A percentile compares a stretch with the other conserved stretches of the same genome.
Conservation (phyloP, 2,797 vertebrate genomes). For the Catamblyrhynchus diadema region DNA sequence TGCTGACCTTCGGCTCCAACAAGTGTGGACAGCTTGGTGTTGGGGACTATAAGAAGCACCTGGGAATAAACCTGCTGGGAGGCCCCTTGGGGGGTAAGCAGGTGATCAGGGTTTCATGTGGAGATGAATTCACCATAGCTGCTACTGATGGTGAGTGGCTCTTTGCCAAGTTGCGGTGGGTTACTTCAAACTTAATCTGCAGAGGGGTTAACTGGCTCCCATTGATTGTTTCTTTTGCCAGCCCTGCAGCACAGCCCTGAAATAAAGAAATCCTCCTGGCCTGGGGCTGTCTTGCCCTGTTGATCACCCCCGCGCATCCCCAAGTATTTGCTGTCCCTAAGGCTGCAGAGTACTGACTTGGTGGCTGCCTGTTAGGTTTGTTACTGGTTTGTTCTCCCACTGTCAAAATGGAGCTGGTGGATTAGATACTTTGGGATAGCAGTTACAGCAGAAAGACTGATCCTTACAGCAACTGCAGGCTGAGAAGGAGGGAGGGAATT, state of each 20-base stretch:
- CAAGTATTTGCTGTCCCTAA: background rate
- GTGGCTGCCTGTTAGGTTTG: background rate
- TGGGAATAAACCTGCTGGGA: constrained; percentile 89
- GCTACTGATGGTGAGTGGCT: constrained; percentile 89
- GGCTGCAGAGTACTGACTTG: background rate
- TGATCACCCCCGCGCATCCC: background rate
- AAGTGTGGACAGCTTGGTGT: constrained; percentile 96
- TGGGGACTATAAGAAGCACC: constrained; percentile 95
- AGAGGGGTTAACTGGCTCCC: background rate
- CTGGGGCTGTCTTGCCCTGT: background rate
- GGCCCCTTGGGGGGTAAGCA: constrained; percentile 93
- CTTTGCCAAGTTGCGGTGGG: background rate
- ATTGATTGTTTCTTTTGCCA: background rate
- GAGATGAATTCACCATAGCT: constrained; percentile 96
- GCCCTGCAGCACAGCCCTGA: background rate
- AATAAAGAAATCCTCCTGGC: background rate
- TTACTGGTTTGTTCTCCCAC: background rate
- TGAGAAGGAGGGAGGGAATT: background rate
- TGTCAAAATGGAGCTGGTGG: background rate
- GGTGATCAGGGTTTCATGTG: constrained; percentile 93
- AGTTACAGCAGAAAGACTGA: background rate
- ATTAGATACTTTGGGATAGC: background rate
- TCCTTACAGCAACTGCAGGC: background rate
- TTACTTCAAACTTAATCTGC: background rate
- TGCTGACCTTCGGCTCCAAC: constrained; percentile 96